A percentile compares a stretch with the other conserved stretches of the same genome.
These are phyloP conservation scores for Xenus cinereus DNA, from an alignment of 2,113 vertebrate species.

Conservation along the genomic window DNA sequence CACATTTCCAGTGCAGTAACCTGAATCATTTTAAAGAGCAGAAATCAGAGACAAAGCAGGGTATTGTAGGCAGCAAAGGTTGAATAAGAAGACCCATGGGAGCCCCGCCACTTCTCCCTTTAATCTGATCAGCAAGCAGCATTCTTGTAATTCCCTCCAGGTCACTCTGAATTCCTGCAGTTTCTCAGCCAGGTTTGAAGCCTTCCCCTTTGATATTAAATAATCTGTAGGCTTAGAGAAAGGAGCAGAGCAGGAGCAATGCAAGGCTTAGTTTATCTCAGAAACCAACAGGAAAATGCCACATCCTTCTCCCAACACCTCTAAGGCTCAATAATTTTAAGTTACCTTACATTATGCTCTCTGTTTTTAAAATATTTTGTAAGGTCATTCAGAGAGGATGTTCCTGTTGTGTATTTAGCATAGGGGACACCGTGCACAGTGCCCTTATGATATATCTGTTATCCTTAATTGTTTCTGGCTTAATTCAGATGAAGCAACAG, in stretches of 20 bases:
- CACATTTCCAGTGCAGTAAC: not conserved
- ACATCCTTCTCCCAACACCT: not conserved
- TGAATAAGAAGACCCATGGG: constrained; percentile 68
- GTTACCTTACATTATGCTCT: not conserved
- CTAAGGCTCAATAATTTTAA: not conserved
- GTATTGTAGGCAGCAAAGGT: constrained; percentile 45
- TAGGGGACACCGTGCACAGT: no score
- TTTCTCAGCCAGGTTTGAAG: constrained; percentile 69
- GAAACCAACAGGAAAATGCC: constrained; percentile 12
- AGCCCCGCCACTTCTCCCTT: constrained; percentile 54
- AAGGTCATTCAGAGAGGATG: not conserved
- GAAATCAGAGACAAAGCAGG: constrained; percentile 51
- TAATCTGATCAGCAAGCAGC: constrained; percentile 66
- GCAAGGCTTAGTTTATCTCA: not conserved
- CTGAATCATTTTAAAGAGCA: constrained; percentile 33
- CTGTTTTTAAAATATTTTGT: not conserved
- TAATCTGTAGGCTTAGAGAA: constrained; percentile 40
- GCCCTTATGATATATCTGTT: not conserved
- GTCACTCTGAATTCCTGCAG: constrained; percentile 63
- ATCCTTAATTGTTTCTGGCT: not conserved
- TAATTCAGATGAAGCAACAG: not conserved
- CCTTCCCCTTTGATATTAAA: constrained; percentile 54
- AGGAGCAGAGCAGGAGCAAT: not conserved
- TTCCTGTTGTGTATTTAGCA: not conserved
- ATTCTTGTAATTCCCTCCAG: constrained; percentile 69